Base-by-base conservation (phyloP, 2,797 vertebrate genomes). In the Bradypus variegatus region DNA sequence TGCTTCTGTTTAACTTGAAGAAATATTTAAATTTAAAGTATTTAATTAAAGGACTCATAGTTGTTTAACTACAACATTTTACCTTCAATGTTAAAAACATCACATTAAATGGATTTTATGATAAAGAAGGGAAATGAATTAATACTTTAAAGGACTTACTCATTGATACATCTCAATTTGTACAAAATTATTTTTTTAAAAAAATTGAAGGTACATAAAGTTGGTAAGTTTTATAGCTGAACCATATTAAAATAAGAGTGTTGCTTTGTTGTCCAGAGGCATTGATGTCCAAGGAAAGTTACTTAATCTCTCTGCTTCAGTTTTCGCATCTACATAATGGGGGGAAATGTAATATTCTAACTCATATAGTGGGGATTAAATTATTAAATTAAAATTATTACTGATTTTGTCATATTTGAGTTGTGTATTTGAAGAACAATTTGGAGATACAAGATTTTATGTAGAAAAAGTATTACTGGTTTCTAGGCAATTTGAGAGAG, bases 1-100 rank as follows among this genome's bases (percentile, higher is more conserved):
- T 97, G 94, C 91, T 96, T 95, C 94, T 97, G 95, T 96, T 96
- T 96, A 96, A 75, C 77, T 92, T 91, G 81, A 77, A 90, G 50
- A 94, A 89, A 83, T 89, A 33, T 85, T 94, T 86, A 82, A 67
- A 76, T 89, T 88, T 94, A 85, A 81, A 94, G 60, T 79, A 82
- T 18, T 72, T 91, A 93, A 62, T 89, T 83, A 81, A 16, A 77
- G 13, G 38, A 41, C 33, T 86, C 8, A 45, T 10, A 87, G 36
- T 70, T 75, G 36, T 91, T 88, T 69, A 91, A 62, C 31, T 86
- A 7, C 3, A 80, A 29, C 45, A 48, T 92, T 93, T 86, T 93
- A 86, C 58, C 50, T 93, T 80, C 88, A 88, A 70, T 78, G 31
- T 77, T 86, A 50, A 79, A 92, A 64, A 70, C 29, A 50, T 77